Percentiles rank a stretch among this genome's conserved stretches.
phyloP scores from a whole-genome alignment of 2,888 invertebrate genomes.

The Galerucella nymphaeae region DNA sequence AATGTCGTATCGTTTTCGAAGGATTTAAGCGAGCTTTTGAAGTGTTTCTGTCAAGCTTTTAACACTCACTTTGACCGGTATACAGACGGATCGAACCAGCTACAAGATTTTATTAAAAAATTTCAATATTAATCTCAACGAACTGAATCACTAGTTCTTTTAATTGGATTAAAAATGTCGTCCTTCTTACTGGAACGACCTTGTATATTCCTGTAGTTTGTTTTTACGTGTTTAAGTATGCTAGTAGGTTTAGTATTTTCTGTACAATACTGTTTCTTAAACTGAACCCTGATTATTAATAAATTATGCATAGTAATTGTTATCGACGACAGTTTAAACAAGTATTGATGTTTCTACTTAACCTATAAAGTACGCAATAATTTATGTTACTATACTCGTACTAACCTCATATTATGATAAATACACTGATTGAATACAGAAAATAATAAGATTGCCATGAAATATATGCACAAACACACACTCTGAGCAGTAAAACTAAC shows the following conservation, averaged over 20 bases:
- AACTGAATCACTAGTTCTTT: no score
- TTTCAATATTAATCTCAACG: not conserved
- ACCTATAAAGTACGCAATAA: no score
- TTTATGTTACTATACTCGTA: no score
- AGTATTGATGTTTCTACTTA: not conserved
- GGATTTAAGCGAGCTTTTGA: conserved; percentile 6
- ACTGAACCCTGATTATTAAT: not conserved
- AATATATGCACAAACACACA: no score
- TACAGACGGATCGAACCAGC: not conserved
- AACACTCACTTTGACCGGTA: conserved; percentile 22
- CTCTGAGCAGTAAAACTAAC: no score
- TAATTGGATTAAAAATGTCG: no score
- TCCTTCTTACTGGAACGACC: not conserved
- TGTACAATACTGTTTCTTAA: not conserved
- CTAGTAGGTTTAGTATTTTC: not conserved
- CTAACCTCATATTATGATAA: no score
- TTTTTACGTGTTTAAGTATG: not conserved
- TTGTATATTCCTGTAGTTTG: not conserved
- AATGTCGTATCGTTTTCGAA: conserved; percentile 23
- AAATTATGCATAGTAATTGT: not conserved
- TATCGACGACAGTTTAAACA: not conserved
- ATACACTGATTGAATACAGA: no score
- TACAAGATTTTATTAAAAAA: not conserved
- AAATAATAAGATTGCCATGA: no score
- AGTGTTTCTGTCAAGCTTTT: conserved; percentile 28